phyloP scores from a whole-genome alignment of 2,113 vertebrate genomes.

The Pedionomus torquatus region DNA sequence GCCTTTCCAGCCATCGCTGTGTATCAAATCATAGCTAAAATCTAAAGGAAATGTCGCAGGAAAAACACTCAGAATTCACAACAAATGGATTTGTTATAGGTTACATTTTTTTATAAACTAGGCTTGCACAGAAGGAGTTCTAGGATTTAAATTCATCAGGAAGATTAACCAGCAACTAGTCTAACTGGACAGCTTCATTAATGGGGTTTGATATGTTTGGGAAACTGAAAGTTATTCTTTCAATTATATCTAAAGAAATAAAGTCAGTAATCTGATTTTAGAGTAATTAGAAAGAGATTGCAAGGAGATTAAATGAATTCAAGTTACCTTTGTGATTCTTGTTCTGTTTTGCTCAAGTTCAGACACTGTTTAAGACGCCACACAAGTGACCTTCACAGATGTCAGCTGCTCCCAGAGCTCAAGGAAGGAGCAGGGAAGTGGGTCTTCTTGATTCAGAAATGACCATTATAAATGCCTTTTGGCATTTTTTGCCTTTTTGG shows the following conservation, averaged over 20 bases:
- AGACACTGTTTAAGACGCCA: neutral
- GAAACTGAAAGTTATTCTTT: neutral
- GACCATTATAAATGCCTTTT: neutral
- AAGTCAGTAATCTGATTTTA: neutral
- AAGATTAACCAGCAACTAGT: neutral
- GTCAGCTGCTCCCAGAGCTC: neutral
- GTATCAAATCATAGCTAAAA: neutral
- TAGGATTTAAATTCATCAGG: neutral
- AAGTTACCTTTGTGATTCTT: neutral
- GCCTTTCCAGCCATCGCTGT: neutral
- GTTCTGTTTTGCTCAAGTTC: neutral
- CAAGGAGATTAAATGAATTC: neutral
- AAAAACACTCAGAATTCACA: neutral
- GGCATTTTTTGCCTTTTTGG: neutral
- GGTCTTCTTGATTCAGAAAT: neutral
- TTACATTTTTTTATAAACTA: neutral
- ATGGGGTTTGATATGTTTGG: neutral
- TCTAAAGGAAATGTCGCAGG: neutral
- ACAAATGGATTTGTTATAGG: fast-evolving
- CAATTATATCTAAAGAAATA: neutral
- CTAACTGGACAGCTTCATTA: neutral
- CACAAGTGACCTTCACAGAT: neutral
- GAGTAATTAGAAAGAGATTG: neutral
- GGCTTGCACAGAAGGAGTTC: neutral
- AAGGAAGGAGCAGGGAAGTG: neutral